Base-by-base conservation (phyloP, 1,140 invertebrate genomes). In the Helicoverpa zea region DNA sequence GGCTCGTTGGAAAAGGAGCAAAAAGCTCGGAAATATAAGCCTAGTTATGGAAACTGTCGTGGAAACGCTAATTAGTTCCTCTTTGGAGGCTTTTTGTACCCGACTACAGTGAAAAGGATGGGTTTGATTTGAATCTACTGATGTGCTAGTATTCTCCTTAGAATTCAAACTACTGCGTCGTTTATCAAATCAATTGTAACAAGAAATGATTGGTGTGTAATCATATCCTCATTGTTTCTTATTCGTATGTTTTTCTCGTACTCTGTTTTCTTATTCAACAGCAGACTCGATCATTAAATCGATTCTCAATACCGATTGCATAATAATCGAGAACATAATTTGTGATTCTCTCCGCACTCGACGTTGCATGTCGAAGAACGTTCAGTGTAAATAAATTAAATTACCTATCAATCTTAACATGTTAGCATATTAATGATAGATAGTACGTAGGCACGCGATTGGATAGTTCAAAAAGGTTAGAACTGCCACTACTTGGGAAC, bases 311-410 rank as follows among this genome's bases (percentile, higher is more conserved):
- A 16, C 1, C 13, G 13, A 43, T 66, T 66, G 63, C 16, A 47
- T 66, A 70, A 70, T 30, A 70, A 51, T 29, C 23, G 12, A 5
- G 16, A 23, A 29, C 16, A 13, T 51, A 68, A 68, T 70, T 70
- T 47, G 10, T 70, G 13, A 51, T 68, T 49, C 66, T 70, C 49
- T 14, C 13, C 12, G 10, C 66, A 70, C 13, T 52, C 52, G 35
- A 10, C 0, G 10, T 70, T 54, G 47, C 66, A 52, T 52, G 49
- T 30, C 13, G 13, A 70, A 9, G 66, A 30, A 70, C 35, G 43
- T 66, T 5, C 43, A 29, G 66, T 52, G 66, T 70, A 70, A 54
- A 70, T 54, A 70, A 70, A 70, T 70, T 52, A 70, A 51, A 70
- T 70, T 70, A 70, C 66, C 18, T 18, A 70, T 70, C 66, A 30